Evolutionary conservation across 2,797 vertebrate species (phyloP), one percentile per base, ranked within the genome.

Genomic region (Galaxias olidus): DNA sequence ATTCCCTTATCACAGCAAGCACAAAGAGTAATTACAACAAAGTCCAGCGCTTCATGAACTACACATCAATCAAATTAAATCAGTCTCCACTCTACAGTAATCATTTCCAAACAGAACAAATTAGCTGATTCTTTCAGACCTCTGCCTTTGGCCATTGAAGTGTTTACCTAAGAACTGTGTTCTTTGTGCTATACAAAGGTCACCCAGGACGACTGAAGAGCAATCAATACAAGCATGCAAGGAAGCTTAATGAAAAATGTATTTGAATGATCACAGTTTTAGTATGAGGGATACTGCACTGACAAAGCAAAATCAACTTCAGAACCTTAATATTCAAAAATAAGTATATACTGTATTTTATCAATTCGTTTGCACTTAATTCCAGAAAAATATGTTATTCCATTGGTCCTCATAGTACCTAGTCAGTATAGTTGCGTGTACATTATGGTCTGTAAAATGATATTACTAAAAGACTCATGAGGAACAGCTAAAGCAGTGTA

Each of bases 1-100:
- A 94, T 94, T 93, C 92, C 87, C 92, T 93, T 92, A 94, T 95
- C 91, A 76, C 72, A 75, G 72, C 72, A 85, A 90, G 90, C 92
- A 90, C 91, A 91, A 87, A 91, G 92, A 93, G 91, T 94, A 94
- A 94, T 95, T 95, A 94, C 88, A 89, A 90, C 87, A 89, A 79
- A 92, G 91, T 85, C 88, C 91, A 88, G 69, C 73, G 85, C 90
- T 90, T 86, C 81, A 81, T 68, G 80, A 92, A 90, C 81, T 73
- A 66, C 77, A 85, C 89, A 93, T 93, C 92, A 91, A 92, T 94
- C 92, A 94, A 86, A 86, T 86, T 76, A 79, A 86, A 89, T 72
- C 76, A 79, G 49, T 69, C 76, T 78, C 79, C 76, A 67, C 80
- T 87, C 81, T 45, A 79, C 73, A 73, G 72, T 83, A 85, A 86